Base-by-base conservation (phyloP, 2,797 vertebrate genomes). In the Carapus acus region DNA sequence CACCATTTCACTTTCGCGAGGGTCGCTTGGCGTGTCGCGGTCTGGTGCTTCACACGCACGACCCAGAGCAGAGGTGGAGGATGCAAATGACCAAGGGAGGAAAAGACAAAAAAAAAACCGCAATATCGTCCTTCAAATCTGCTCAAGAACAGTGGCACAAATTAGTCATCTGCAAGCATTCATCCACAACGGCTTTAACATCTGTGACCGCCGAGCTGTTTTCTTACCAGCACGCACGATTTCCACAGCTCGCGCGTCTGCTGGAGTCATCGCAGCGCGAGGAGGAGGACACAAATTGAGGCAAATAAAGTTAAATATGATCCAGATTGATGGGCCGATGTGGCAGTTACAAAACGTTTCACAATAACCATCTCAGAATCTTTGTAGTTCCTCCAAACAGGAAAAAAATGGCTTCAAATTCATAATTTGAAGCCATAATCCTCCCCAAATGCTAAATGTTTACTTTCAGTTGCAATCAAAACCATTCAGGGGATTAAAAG, bases 161-260 rank as follows among this genome's bases (percentile, higher is more conserved):
- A 80, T 78, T 61, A 66, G 67, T 84, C 77, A 82, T 82, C 60
- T 78, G 76, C 60, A 55, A 72, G 65, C 47, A 5, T 69, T 71
- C 65, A 70, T 77, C 65, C 49, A 41, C 71, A 84, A 83, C 54
- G 59, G 34, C 49, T 83, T 82, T 74, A 83, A 80, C 84, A 85
- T 83, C 67, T 86, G 80, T 80, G 69, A 62, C 68, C 66, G 57
- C 62, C 46, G 71, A 34, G 15, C 54, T 47, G 69, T 73, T 79
- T 81, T 73, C 67, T 70, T 49, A 44, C 53, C 53, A 58, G 53
- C 62, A 70, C 38, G 45, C 59, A 71, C 61, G 49, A 49, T 63
- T 79, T 77, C 67, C 66, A 77, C 58, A 74, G 63, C 59, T 62
- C 56, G 27, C 44, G 52, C 58, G 70, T 81, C 78, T 82, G 84